These are phyloP conservation scores for Ceratosolen solmsi DNA, from an alignment of 1,140 invertebrate genomes.

Conservation along the genomic window DNA sequence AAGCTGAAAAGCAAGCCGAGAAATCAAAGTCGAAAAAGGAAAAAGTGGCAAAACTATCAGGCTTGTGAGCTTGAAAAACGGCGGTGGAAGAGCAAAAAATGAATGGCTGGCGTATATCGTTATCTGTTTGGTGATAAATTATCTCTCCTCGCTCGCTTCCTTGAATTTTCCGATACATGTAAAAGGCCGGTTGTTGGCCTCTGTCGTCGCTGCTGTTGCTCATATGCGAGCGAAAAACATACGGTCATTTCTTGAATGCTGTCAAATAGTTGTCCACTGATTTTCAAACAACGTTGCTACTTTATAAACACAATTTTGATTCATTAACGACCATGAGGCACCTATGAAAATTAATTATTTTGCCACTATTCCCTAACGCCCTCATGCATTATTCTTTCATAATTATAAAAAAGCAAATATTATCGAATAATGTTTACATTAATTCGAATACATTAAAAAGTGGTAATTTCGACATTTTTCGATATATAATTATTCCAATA, in stretches of 20 bases:
- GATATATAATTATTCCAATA: too few relatives aligned
- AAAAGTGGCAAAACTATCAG: neutral
- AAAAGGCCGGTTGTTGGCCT: neutral
- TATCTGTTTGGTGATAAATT: constrained; percentile 27
- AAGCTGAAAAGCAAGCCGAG: neutral
- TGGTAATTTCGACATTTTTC: too few relatives aligned
- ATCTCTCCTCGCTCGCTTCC: constrained; percentile 1
- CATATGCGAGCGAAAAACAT: neutral
- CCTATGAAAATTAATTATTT: too few relatives aligned
- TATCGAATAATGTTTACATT: too few relatives aligned
- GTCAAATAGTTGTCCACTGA: neutral
- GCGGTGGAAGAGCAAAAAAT: neutral
- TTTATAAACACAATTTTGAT: neutral
- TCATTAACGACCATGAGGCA: neutral
- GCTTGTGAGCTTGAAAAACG: neutral
- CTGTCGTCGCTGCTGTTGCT: too few relatives aligned
- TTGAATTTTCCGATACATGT: constrained; percentile 25
- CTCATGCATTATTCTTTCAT: too few relatives aligned
- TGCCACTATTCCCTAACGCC: too few relatives aligned
- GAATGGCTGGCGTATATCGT: constrained; percentile 1
- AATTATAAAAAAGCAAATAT: too few relatives aligned
- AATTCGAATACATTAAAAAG: too few relatives aligned
- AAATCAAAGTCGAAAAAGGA: neutral
- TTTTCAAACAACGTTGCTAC: neutral
- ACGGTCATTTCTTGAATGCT: neutral